Conservation (phyloP, 2,797 vertebrate species). For the Xyrichtys novacula region DNA sequence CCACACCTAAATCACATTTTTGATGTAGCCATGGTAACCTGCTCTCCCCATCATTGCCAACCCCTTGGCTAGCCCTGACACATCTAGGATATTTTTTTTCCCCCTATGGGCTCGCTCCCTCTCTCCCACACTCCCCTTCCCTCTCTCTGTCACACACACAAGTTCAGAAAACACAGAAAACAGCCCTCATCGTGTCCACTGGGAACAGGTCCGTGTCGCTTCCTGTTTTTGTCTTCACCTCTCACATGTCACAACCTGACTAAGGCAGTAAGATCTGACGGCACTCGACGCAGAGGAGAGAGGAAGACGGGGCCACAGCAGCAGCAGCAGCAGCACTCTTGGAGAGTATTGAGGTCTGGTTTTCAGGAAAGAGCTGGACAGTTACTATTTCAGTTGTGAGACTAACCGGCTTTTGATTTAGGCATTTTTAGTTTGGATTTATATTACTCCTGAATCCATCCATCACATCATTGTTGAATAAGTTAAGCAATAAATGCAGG, state of each 20-base stretch:
- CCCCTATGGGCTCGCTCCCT: slow-evolving; percentile 32
- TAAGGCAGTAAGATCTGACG: slow-evolving; percentile 41
- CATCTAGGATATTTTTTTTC: slow-evolving; percentile 68
- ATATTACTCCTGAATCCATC: slow-evolving; percentile 19
- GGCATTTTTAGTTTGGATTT: background rate
- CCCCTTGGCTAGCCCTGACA: slow-evolving; percentile 62
- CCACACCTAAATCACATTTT: background rate
- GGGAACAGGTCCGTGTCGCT: slow-evolving; percentile 78
- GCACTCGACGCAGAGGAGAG: slow-evolving; percentile 4
- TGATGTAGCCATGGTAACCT: slow-evolving; percentile 7
- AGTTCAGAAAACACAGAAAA: slow-evolving; percentile 34
- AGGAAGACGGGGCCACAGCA: background rate
- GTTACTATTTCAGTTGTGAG: background rate
- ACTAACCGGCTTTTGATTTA: background rate
- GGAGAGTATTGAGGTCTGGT: background rate
- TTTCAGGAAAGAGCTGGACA: no score
- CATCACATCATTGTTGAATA: slow-evolving; percentile 29
- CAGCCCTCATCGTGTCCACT: slow-evolving; percentile 55
- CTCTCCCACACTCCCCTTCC: background rate
- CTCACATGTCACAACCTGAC: slow-evolving; percentile 60
- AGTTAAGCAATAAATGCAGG: slow-evolving; percentile 19
- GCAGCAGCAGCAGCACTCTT: background rate
- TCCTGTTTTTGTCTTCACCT: slow-evolving; percentile 75
- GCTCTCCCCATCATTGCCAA: slow-evolving; percentile 50
- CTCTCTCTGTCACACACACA: slow-evolving; percentile 1